These are phyloP conservation scores for Bufo gargarizans DNA, from an alignment of 2,113 vertebrate genomes.

Conservation along the genomic window DNA sequence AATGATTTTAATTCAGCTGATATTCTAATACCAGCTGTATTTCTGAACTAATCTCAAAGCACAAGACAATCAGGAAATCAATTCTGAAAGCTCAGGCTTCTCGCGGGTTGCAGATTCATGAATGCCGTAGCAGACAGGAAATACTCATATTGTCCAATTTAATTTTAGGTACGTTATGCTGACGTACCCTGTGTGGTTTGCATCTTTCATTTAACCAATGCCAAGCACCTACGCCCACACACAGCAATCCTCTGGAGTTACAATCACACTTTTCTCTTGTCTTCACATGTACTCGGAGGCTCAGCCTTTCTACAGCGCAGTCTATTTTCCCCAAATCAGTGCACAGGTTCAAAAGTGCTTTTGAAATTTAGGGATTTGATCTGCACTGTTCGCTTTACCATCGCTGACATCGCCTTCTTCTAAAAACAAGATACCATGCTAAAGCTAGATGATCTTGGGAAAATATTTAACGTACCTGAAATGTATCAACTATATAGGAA, in stretches of 20 bases:
- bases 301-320: background rate
- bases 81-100: background rate
- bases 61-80: constrained; percentile 45
- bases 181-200: background rate
- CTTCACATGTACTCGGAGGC: constrained; percentile 9
- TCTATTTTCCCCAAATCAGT: constrained; percentile 5
- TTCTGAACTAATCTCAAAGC: constrained; percentile 27
- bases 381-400: constrained; percentile 16
- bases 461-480: background rate
- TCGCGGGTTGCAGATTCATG: background rate
- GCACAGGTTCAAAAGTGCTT: constrained; percentile 32
- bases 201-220: constrained; percentile 31
- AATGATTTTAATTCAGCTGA: constrained; percentile 3
- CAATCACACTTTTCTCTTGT: background rate
- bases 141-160: constrained; percentile 28
- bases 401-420: background rate
- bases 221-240: constrained; percentile 13
- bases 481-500: background rate
- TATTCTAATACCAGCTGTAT: background rate
- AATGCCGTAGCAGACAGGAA: background rate
- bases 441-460: background rate
- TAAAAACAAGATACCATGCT: background rate
- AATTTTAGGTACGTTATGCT: constrained; percentile 15
- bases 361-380: constrained; percentile 18
- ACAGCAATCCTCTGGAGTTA: background rate